Conservation (phyloP, 2,113 vertebrate genomes). For the Gopherus flavomarginatus region DNA sequence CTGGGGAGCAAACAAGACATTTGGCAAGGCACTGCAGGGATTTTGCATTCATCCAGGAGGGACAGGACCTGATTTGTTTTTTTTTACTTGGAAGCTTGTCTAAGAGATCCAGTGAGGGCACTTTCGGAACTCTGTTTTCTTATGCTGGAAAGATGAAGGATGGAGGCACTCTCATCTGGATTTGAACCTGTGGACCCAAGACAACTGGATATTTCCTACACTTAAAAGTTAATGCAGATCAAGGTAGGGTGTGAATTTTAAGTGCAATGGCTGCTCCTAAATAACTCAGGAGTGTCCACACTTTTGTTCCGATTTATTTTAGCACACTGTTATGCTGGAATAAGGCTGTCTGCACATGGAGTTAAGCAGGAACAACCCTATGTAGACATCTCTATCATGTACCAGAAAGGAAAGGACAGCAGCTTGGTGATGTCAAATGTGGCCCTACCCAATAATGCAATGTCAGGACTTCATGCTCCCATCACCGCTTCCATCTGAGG, state of each 20-base stretch:
- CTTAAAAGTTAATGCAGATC: not conserved
- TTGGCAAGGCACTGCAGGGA: not conserved
- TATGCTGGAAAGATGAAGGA: not conserved
- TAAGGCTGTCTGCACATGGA: not conserved
- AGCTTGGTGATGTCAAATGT: not conserved
- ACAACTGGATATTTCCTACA: not conserved
- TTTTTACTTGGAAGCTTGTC: not conserved
- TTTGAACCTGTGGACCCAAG: not conserved
- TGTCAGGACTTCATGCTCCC: accelerated
- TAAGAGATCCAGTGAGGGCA: not conserved
- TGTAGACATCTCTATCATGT: not conserved
- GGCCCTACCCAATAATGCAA: accelerated
- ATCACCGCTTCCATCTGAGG: accelerated
- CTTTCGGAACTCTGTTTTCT: accelerated
- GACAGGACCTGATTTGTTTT: not conserved
- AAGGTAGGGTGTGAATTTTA: not conserved
- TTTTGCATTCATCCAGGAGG: not conserved
- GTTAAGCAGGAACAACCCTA: not conserved
- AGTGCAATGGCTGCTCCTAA: not conserved
- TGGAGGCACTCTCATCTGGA: not conserved
- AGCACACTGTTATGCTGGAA: not conserved
- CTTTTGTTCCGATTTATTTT: not conserved
- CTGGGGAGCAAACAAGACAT: accelerated
- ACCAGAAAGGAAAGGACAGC: not conserved
- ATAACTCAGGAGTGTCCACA: not conserved